Conservation (phyloP, 2,797 vertebrate species). For the Megalops cyprinoides region DNA sequence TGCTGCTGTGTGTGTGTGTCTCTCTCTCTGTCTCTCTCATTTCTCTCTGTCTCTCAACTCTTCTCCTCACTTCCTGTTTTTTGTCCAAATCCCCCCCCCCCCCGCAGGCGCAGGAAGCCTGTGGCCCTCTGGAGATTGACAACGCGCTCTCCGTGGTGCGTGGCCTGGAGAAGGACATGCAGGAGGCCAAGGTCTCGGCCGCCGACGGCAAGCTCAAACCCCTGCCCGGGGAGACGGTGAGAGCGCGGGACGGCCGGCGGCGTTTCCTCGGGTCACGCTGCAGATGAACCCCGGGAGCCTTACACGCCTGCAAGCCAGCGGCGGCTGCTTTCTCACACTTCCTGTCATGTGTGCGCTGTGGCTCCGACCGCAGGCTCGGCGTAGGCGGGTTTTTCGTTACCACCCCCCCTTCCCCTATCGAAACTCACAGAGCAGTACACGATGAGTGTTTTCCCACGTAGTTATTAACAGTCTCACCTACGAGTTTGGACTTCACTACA, state of each 20-base stretch:
- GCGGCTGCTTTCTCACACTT: not conserved
- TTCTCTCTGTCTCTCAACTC: not conserved
- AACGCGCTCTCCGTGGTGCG: conserved; percentile 88
- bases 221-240: conserved; percentile 92
- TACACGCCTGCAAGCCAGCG: not conserved
- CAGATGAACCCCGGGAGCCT: no score
- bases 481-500: not conserved
- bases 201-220: conserved; percentile 88
- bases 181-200: conserved; percentile 90
- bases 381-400: not conserved
- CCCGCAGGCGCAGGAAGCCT: conserved; percentile 90
- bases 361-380: not conserved
- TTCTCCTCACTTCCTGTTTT: not conserved
- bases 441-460: not conserved
- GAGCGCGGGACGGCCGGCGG: conserved; percentile 12
- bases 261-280: not conserved
- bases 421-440: not conserved
- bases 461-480: not conserved
- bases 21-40: not conserved
- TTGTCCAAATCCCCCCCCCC: no score
- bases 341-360: conserved; percentile 10
- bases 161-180: conserved; percentile 88
- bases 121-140: conserved; percentile 94
- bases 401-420: not conserved
- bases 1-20: not conserved